A percentile compares a stretch with the other conserved stretches of the same genome.
phyloP scores from a whole-genome alignment of 2,888 invertebrate genomes.

The Phrixothrix hirtus region DNA sequence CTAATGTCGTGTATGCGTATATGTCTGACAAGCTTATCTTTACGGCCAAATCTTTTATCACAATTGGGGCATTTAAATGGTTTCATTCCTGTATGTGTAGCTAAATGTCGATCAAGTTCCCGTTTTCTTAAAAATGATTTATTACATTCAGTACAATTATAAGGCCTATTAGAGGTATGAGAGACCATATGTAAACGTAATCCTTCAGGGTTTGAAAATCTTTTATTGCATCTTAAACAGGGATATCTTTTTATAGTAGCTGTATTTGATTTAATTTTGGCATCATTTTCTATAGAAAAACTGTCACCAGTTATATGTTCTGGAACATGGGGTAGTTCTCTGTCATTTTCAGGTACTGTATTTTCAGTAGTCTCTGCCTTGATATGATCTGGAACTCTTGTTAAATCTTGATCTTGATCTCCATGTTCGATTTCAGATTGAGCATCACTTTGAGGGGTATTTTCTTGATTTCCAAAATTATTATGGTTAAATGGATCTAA shows the following conservation, averaged over 20 bases:
- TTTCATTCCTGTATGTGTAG: constrained; percentile 69
- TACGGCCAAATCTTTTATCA: constrained; percentile 68
- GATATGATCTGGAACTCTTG: constrained; percentile 60
- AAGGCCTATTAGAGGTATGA: constrained; percentile 60
- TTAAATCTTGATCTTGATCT: constrained; percentile 50
- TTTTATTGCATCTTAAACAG: constrained; percentile 46
- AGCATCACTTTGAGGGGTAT: constrained; percentile 38
- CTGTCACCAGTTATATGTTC: constrained; percentile 49
- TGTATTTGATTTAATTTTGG: constrained; percentile 13
- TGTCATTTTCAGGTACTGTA: constrained; percentile 2
- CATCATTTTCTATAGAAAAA: constrained; percentile 29
- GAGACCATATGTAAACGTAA: constrained; percentile 57
- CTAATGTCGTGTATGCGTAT: constrained; percentile 66
- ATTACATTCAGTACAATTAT: constrained; percentile 68
- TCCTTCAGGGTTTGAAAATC: constrained; percentile 43
- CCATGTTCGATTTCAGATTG: constrained; percentile 14
- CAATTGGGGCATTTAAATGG: constrained; percentile 70
- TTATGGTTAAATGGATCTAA: constrained; percentile 63
- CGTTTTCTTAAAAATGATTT: constrained; percentile 71
- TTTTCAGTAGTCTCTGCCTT: constrained; percentile 17
- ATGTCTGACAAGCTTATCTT: constrained; percentile 71
- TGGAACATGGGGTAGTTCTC: constrained; percentile 40
- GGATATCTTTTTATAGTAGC: constrained; percentile 38
- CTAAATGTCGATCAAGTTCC: constrained; percentile 70
- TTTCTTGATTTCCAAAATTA: constrained; percentile 39